Base-by-base conservation (phyloP, 2,797 vertebrate genomes). In the Parauchenoglanis ngamensis region DNA sequence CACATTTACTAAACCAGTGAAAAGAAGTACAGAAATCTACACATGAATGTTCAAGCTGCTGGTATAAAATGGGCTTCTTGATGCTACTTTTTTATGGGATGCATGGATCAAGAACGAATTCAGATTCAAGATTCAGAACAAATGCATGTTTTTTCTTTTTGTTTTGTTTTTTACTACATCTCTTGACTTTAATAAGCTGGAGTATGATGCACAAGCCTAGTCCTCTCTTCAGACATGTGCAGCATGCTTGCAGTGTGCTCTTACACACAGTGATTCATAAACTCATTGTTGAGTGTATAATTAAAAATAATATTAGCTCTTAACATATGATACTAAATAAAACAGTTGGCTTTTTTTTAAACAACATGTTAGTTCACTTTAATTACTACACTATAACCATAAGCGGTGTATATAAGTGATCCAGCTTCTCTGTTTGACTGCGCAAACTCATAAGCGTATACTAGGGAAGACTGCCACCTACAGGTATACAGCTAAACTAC, bases 391-490 rank as follows among this genome's bases (percentile, higher is more conserved):
- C 73, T 75, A n/a, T 52, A 75, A 52, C 46, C 40, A 49, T 75
- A 19, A n/a, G 12, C 23, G n/a, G 44, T 49, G 25, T 15, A 49
- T 75, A n/a, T 46, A 4, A 15, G 11, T 73, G 28, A 73, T 46
- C 12, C 23, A 46, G 21, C 21, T 49, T 75, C 46, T 49, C 46
- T 7, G 46, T 6, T 49, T 49, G 46, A 10, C 8, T 54, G 49
- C 23, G n/a, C 44, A 83, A 76, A 76, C 25, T 0, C 15, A 17
- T 19, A 83, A 73, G 25, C 2, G 84, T 23, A 44, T n/a, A n/a
- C 40, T 82, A 46, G 54, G 15, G 35, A 75, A 87, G n/a, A 76
- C 56, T 75, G 79, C 46, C 86, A n/a, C 35, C 86, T 87, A 68
- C 15, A 77, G 86, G 81, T 10, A 11, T 8, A 68, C n/a, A 21